Base-by-base conservation (phyloP, 2,113 vertebrate species). In the Prochilodus magdalenae region DNA sequence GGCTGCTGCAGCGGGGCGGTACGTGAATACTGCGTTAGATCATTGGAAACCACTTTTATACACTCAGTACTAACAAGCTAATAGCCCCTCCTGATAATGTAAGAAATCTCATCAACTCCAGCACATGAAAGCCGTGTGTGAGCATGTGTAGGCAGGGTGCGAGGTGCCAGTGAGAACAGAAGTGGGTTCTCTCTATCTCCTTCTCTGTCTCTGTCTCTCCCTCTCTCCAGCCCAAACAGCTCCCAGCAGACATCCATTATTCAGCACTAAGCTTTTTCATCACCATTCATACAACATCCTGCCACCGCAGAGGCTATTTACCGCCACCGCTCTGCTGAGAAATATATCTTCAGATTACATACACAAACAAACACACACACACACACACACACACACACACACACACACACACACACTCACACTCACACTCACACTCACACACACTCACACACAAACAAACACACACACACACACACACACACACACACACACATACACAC, bases 261-360 rank as follows among this genome's bases (percentile, higher is more conserved):
- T 81, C 84, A 85, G 65, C 36, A 75, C 81, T 78, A 83, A 79
- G 71, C 44, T 71, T 71, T 83, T 85, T 78, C 73, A 75, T 85
- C 14, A 78, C 40, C 59, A 65, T 76, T 83, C 65, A 83, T 67
- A 86, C 73, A 79, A 79, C 33, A 75, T 76, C 67, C 73, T 73
- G 65, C 74, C 57, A 55, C 30, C n/a, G 75, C 29, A 16, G 66
- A 27, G 83, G 36, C 74, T 78, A 72, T 80, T 79, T 71, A 70
- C 79, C 66, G 0, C 60, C 36, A 63, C 14, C 27, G 70, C 69
- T 16, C 77, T 40, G n/a, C 8, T 29, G 40, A 22, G 10, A 53
- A 74, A 66, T 78, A 79, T 47, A 44, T 26, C 47, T 29, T 36
- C 22, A 53, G 20, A 60, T 30, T 57, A 77, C 74, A 72, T 11